Base-by-base conservation (phyloP, 2,888 invertebrate genomes). In the Eumacrocentrus americanus region DNA sequence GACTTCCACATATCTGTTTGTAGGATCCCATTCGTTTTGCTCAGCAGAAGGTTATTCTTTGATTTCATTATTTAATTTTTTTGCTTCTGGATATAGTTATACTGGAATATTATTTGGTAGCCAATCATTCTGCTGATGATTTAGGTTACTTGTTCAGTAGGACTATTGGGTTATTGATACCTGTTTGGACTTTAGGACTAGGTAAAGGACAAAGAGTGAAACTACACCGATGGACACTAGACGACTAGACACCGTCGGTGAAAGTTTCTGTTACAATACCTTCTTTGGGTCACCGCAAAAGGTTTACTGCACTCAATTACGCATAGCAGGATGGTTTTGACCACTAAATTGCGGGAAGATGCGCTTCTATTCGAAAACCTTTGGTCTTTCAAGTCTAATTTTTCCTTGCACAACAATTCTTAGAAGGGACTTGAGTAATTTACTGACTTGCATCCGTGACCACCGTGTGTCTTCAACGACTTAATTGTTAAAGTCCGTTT, bases 281-380 rank as follows among this genome's bases (percentile, higher is more conserved):
- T n/a, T n/a, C n/a, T n/a, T n/a, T 29, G 55, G 11, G 46, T 55
- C 46, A 55, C 55, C 55, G 55, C 55, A 46, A 55, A 37, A 48
- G 22, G 56, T 56, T 56, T 56, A 56, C 44, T 58, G 46, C n/a
- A n/a, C n/a, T n/a, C n/a, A n/a, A n/a, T n/a, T n/a, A n/a, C n/a
- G n/a, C n/a, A n/a, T n/a, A n/a, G n/a, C n/a, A n/a, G n/a, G n/a
- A n/a, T n/a, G n/a, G n/a, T n/a, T n/a, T n/a, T n/a, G n/a, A n/a
- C n/a, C n/a, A n/a, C n/a, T n/a, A n/a, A n/a, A n/a, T n/a, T n/a
- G n/a, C n/a, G n/a, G n/a, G n/a, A n/a, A n/a, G n/a, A n/a, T n/a
- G n/a, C n/a, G n/a, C n/a, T n/a, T n/a, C n/a, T n/a, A n/a, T n/a
- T n/a, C n/a, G n/a, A n/a, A n/a, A n/a, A n/a, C n/a, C n/a, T n/a